phyloP scores from a whole-genome alignment of 2,113 vertebrate species.

The Nibea coibor region DNA sequence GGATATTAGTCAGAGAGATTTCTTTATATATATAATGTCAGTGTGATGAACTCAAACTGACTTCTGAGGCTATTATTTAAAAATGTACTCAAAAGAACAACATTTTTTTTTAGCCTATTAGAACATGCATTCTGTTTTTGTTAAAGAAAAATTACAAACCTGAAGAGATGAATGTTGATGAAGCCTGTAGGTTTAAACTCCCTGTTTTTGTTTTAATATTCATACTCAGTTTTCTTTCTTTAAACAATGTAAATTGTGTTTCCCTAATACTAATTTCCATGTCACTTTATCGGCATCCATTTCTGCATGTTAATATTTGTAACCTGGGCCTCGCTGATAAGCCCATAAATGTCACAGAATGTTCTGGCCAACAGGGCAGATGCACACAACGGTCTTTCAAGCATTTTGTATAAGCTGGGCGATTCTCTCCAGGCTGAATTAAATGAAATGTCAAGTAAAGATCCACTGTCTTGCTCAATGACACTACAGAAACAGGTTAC shows the following conservation, averaged over 20 bases:
- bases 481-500: conserved; percentile 3
- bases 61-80: too few relatives aligned
- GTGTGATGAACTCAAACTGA: too few relatives aligned
- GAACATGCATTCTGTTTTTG: too few relatives aligned
- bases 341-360: conserved; percentile 34
- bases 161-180: too few relatives aligned
- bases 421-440: conserved; percentile 15
- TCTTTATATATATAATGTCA: too few relatives aligned
- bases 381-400: conserved; percentile 11
- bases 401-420: not conserved
- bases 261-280: not conserved
- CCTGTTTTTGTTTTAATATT: too few relatives aligned
- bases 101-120: too few relatives aligned
- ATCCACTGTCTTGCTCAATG: not conserved
- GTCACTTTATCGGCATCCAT: not conserved
- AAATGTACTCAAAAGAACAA: too few relatives aligned
- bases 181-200: too few relatives aligned
- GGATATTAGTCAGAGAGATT: too few relatives aligned
- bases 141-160: too few relatives aligned
- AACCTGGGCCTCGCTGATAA: not conserved
- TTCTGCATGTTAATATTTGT: conserved; percentile 12
- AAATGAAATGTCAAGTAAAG: conserved; percentile 24
- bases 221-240: not conserved
- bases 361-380: not conserved
- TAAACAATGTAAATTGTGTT: conserved; percentile 5